phyloP scores from a whole-genome alignment of 2,113 vertebrate genomes.

The Trachemys scripta region DNA sequence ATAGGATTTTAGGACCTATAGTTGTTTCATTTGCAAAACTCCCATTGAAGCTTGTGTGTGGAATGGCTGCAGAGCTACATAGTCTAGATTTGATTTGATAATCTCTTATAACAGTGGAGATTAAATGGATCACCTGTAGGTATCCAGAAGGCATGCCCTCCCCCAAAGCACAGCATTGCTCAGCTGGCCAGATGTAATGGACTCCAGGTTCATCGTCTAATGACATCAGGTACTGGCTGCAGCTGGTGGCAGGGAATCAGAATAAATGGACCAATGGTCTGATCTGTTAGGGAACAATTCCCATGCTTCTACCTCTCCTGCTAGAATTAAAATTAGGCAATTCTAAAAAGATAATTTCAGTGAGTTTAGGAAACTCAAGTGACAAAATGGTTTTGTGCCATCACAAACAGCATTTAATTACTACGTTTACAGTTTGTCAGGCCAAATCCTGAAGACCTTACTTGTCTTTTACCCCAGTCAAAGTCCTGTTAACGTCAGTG shows the following conservation, averaged over 20 bases:
- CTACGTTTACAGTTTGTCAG: background rate
- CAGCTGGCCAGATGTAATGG: no score
- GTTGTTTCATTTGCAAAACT: background rate
- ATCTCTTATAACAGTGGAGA: background rate
- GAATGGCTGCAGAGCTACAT: background rate
- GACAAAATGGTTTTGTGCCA: background rate
- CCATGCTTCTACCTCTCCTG: background rate
- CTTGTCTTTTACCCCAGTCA: background rate
- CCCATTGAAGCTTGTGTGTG: background rate
- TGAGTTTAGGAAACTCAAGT: background rate
- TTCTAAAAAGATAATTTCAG: background rate
- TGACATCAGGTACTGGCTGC: background rate
- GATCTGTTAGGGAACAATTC: background rate
- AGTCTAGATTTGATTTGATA: background rate
- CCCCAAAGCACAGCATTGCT: background rate
- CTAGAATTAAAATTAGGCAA: background rate
- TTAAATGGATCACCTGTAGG: rapidly evolving
- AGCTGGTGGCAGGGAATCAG: background rate
- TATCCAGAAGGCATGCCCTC: background rate
- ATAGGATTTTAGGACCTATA: background rate
- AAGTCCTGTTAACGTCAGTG: rapidly evolving
- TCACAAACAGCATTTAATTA: background rate
- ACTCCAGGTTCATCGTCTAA: background rate
- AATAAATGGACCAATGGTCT: background rate
- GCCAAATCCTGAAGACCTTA: background rate